phyloP scores from a whole-genome alignment of 2,797 vertebrate genomes.

The Parauchenoglanis ngamensis region DNA sequence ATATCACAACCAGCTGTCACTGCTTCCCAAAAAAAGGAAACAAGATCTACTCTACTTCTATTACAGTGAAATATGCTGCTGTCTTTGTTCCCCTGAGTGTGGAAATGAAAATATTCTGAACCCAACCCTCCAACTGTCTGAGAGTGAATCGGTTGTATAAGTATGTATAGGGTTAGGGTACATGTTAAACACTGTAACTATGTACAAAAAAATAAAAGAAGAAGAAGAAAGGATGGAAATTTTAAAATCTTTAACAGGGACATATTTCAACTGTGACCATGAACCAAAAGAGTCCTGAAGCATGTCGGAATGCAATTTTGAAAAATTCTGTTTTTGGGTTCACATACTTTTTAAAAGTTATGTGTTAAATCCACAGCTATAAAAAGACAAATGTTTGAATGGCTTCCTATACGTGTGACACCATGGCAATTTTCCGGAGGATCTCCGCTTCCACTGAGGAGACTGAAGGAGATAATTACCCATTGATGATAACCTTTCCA shows the following conservation, averaged over 20 bases:
- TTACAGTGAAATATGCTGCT: conserved; percentile 2
- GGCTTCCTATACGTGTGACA: conserved; percentile 6
- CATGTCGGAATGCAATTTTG: not conserved
- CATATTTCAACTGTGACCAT: not conserved
- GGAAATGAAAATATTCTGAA: not conserved
- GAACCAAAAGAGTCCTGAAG: not conserved
- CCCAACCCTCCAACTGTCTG: not conserved
- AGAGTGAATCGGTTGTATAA: not conserved
- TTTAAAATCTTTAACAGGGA: not conserved
- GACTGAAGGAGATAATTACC: conserved; percentile 49
- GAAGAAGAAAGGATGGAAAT: too few species aligned
- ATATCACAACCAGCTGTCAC: not conserved
- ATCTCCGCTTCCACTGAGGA: conserved; percentile 24
- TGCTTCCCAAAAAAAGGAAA: not conserved
- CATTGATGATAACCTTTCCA: conserved; percentile 53
- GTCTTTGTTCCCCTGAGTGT: not conserved
- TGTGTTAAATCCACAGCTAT: not conserved
- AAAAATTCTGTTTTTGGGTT: not conserved
- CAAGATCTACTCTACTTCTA: not conserved
- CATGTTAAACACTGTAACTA: not conserved
- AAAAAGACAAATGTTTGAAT: conserved; percentile 16
- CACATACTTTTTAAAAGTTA: not conserved
- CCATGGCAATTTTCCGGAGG: conserved; percentile 21
- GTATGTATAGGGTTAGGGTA: too few species aligned
- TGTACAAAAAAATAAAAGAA: not conserved